These are phyloP conservation scores for Equus przewalskii DNA, from an alignment of 2,113 vertebrate genomes.

Conservation along the genomic window DNA sequence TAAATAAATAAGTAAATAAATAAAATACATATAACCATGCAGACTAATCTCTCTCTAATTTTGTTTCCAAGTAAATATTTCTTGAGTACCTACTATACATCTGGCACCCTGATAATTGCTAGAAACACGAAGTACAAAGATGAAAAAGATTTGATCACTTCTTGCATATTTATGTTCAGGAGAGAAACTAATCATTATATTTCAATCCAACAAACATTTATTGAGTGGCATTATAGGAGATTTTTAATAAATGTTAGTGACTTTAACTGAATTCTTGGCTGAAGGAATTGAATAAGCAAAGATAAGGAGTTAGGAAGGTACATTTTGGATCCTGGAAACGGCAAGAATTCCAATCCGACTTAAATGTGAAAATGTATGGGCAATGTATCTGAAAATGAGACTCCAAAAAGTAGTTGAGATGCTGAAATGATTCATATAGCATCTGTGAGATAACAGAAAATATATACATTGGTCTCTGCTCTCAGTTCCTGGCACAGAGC, in stretches of 20 bases:
- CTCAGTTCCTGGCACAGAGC: no score
- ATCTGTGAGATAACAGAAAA: background rate
- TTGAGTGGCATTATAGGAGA: background rate
- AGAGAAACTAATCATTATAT: background rate
- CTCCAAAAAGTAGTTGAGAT: background rate
- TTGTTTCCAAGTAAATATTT: conserved; percentile 54
- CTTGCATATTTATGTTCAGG: conserved; percentile 17
- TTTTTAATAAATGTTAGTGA: background rate
- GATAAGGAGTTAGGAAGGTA: background rate
- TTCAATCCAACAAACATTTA: background rate
- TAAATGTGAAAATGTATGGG: background rate
- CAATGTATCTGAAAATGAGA: background rate
- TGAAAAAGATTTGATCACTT: background rate
- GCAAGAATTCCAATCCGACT: background rate
- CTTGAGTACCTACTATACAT: background rate
- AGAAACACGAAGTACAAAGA: conserved; percentile 25
- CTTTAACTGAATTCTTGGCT: conserved; percentile 38
- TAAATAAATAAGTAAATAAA: no score
- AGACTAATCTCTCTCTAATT: conserved; percentile 42
- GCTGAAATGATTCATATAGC: background rate
- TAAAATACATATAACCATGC: background rate
- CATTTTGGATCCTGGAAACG: background rate
- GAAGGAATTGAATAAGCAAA: conserved; percentile 17
- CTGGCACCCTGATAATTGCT: background rate
- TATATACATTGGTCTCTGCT: no score